phyloP scores from a whole-genome alignment of 2,797 vertebrate species.

The Caiman crocodilus region DNA sequence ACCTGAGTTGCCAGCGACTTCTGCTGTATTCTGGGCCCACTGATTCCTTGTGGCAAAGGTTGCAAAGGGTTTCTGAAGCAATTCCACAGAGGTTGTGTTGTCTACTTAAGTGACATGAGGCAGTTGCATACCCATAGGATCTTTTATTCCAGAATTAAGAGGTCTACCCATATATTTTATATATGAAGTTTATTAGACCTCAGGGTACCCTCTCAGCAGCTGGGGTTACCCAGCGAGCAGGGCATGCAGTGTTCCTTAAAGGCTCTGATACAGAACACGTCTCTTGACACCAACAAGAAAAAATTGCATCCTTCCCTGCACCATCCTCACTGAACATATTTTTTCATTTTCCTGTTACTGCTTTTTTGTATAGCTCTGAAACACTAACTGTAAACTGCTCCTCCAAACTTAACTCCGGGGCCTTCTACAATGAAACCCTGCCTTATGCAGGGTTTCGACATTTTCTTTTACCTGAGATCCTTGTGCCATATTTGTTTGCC shows the following conservation, averaged over 20 bases:
- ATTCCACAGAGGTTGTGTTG: slow-evolving; percentile 9
- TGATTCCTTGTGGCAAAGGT: neutral
- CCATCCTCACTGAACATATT: neutral
- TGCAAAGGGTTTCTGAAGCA: slow-evolving; percentile 25
- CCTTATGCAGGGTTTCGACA: fast-evolving
- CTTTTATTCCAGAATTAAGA: neutral
- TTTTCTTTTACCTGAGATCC: neutral
- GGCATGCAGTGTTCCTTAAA: slow-evolving; percentile 48
- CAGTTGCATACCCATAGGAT: neutral
- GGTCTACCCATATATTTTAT: neutral
- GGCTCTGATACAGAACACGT: slow-evolving; percentile 22
- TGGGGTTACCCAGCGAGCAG: slow-evolving; percentile 1
- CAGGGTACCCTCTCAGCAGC: slow-evolving; percentile 61
- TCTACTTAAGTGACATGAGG: slow-evolving; percentile 24
- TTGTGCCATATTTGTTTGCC: neutral
- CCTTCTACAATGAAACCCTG: neutral
- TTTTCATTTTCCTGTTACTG: neutral
- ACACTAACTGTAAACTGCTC: fast-evolving
- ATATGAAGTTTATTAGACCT: slow-evolving; percentile 61
- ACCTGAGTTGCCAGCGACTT: slow-evolving; percentile 1
- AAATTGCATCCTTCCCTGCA: neutral
- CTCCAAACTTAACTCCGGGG: neutral
- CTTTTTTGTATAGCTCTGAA: neutral
- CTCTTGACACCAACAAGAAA: neutral
- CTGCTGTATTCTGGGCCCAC: neutral